These are phyloP conservation scores for Orthosia gracilis DNA, from an alignment of 2,888 invertebrate genomes.

Conservation along the genomic window DNA sequence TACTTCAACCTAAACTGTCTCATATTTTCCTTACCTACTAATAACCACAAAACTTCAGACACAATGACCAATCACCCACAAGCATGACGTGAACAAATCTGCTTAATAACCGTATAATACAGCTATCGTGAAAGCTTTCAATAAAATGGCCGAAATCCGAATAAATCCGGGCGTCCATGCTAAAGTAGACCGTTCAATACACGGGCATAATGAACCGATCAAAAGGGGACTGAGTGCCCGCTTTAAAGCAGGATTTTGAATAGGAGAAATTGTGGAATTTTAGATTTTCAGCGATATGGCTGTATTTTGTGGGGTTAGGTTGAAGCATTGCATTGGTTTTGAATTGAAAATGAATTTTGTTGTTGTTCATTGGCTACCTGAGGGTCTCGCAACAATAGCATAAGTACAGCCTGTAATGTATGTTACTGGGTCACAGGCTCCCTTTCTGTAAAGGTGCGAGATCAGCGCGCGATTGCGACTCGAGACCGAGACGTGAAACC, in stretches of 20 bases:
- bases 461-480: too few relatives aligned
- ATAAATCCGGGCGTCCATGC: constrained; percentile 28
- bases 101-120: constrained; percentile 28
- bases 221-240: constrained; percentile 36
- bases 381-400: not conserved
- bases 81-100: constrained; percentile 22
- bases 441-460: too few relatives aligned
- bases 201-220: constrained; percentile 40
- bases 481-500: too few relatives aligned
- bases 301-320: constrained; percentile 4
- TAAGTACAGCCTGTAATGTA: too few relatives aligned
- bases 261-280: constrained; percentile 21
- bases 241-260: constrained; percentile 32
- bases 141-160: constrained; percentile 29
- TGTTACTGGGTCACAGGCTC: too few relatives aligned
- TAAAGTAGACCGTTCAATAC: constrained; percentile 36
- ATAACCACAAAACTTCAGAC: constrained; percentile 4
- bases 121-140: constrained; percentile 41
- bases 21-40: constrained; percentile 1
- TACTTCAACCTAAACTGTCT: not conserved
- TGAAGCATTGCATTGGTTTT: not conserved
- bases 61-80: constrained; percentile 16
- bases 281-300: constrained; percentile 18
- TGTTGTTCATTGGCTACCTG: not conserved
- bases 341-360: not conserved